Evolutionary conservation across 2,113 vertebrate species (phyloP).

Genomic region (Opisthocomus hoazin): DNA sequence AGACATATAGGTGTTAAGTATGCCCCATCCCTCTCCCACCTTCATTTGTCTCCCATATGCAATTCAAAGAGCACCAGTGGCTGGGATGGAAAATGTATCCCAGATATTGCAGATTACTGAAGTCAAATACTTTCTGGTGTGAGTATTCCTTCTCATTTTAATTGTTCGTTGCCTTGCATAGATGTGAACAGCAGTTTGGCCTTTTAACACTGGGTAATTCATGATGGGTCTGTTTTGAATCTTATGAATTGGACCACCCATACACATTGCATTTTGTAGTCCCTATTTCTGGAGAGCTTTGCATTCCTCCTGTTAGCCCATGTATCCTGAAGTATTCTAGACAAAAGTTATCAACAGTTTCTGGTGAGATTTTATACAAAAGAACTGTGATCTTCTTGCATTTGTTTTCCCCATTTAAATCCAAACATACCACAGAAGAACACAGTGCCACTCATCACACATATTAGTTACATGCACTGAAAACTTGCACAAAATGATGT

Average conservation of each 20-base stretch:
- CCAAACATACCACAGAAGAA: not conserved
- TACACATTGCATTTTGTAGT: not conserved
- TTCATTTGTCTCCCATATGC: not conserved
- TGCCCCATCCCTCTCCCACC: not conserved
- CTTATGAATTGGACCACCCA: not conserved
- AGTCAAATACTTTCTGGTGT: not conserved
- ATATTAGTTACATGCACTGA: not conserved
- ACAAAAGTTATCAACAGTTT: not conserved
- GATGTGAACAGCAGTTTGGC: not conserved
- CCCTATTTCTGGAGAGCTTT: not conserved
- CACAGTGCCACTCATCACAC: not conserved
- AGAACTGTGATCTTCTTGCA: not conserved
- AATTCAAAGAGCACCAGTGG: not conserved
- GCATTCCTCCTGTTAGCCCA: not conserved
- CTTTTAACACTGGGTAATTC: not conserved
- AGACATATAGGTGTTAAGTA: not conserved
- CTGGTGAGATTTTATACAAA: not conserved
- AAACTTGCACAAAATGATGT: not conserved
- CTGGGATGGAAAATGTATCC: not conserved
- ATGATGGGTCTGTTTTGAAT: not conserved
- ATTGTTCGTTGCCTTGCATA: not conserved
- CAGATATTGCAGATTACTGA: not conserved
- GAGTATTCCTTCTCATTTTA: not conserved
- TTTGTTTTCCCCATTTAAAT: not conserved
- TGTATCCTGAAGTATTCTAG: not conserved